A percentile compares a stretch with the other conserved stretches of the same genome.
These are phyloP conservation scores for Myotis planiceps DNA, from an alignment of 2,797 vertebrate species.

Conservation along the genomic window DNA sequence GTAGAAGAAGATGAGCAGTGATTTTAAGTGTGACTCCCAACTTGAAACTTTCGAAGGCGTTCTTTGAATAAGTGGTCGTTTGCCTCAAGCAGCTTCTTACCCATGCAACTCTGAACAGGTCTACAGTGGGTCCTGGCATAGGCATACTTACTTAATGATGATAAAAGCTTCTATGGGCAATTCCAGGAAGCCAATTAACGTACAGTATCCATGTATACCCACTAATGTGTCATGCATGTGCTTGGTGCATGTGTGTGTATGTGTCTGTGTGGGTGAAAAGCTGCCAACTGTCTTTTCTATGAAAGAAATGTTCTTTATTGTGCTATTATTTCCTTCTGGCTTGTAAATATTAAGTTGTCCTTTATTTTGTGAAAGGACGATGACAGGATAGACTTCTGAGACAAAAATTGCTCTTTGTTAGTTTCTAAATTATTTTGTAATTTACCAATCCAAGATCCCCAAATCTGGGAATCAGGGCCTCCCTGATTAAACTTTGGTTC, in stretches of 20 bases:
- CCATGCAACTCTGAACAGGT: not conserved
- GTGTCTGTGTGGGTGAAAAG: not conserved
- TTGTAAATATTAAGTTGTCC: not conserved
- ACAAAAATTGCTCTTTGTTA: not conserved
- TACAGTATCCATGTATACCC: not conserved
- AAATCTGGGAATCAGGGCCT: not conserved
- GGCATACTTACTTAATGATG: not conserved
- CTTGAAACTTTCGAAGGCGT: not conserved
- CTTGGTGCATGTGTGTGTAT: fast-evolving
- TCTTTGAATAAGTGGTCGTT: not conserved
- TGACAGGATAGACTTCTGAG: not conserved
- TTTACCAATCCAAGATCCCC: not conserved
- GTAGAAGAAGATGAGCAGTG: not conserved
- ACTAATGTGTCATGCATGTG: not conserved
- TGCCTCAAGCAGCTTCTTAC: not conserved
- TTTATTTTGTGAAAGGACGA: not conserved
- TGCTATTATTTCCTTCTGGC: not conserved
- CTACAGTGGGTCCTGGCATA: not conserved
- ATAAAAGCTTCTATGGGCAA: not conserved
- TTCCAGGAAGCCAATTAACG: not conserved
- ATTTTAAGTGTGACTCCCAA: not conserved
- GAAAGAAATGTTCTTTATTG: not conserved
- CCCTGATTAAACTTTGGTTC: conserved; percentile 1
- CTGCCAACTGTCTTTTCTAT: not conserved
- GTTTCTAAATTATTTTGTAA: conserved; percentile 29